Percentiles rank a stretch among this genome's conserved stretches.
These are phyloP conservation scores for Mercenaria mercenaria DNA, from an alignment of 1,140 invertebrate species.

Conservation along the genomic window DNA sequence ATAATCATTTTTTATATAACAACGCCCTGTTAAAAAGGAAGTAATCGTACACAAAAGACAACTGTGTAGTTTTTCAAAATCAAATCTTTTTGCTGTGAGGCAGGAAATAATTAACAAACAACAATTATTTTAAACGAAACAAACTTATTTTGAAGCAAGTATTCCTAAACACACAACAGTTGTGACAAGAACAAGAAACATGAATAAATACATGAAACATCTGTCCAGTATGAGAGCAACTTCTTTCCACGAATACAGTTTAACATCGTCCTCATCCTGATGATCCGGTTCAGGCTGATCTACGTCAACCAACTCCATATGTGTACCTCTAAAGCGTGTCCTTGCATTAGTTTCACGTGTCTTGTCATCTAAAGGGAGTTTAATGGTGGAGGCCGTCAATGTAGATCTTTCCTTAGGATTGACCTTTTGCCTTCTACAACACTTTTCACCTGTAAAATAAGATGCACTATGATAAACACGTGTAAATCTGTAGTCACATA, in stretches of 20 bases:
- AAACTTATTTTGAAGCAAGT: conserved; percentile 2
- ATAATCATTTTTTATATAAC: too few relatives aligned
- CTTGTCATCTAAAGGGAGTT: neutral
- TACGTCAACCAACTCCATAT: neutral
- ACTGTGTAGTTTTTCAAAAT: too few relatives aligned
- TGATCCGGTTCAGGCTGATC: neutral
- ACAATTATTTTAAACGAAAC: too few relatives aligned
- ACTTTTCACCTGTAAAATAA: conserved; percentile 7
- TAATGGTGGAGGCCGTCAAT: neutral
- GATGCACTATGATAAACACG: neutral
- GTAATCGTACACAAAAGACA: too few relatives aligned
- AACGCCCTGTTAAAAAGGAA: too few relatives aligned
- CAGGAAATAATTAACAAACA: too few relatives aligned
- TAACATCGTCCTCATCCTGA: neutral
- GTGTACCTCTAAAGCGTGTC: neutral
- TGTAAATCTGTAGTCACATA: too few relatives aligned
- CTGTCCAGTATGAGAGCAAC: conserved; percentile 52
- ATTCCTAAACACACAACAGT: conserved; percentile 30
- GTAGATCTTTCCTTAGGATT: neutral
- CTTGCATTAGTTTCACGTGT: neutral
- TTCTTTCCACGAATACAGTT: conserved; percentile 56
- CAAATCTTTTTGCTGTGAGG: too few relatives aligned
- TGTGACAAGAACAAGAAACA: neutral
- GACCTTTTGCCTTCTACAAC: conserved; percentile 21
- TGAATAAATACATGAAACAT: conserved; percentile 62